Percentiles rank a stretch among this genome's conserved stretches.
Conservation (phyloP, 1,140 invertebrate genomes). For the Dendrolimus punctatus region DNA sequence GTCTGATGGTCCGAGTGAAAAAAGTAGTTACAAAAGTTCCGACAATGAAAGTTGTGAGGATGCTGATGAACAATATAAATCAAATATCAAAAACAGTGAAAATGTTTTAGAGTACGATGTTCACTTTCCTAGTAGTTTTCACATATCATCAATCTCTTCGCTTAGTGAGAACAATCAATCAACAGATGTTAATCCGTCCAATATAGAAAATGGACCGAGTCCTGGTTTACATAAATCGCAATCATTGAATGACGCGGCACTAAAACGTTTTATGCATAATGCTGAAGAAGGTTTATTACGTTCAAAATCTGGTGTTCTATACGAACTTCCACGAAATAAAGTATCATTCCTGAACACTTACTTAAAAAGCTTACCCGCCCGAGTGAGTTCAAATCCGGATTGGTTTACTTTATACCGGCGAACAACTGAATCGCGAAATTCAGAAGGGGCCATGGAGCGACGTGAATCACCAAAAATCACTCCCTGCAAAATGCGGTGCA, state of each 20-base stretch:
- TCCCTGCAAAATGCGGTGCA: constrained; percentile 25
- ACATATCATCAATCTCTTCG: constrained; percentile 20
- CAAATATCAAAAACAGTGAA: constrained; percentile 14
- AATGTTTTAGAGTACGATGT: constrained; percentile 1
- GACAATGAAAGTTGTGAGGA: constrained; percentile 62
- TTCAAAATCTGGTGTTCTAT: constrained; percentile 48
- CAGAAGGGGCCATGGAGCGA: constrained; percentile 24
- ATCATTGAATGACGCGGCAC: constrained; percentile 41
- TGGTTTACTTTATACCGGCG: constrained; percentile 49
- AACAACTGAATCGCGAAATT: constrained; percentile 42
- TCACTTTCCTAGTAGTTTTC: constrained; percentile 4
- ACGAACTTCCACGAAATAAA: constrained; percentile 56
- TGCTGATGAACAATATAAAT: constrained; percentile 7
- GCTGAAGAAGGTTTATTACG: constrained; percentile 24
- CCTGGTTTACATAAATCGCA: constrained; percentile 48
- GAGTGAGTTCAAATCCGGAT: constrained; percentile 51
- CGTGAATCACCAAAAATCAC: constrained; percentile 27
- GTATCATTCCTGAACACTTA: constrained; percentile 68
- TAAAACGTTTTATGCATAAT: background rate
- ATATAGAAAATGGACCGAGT: constrained; percentile 28
- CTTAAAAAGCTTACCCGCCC: constrained; percentile 62
- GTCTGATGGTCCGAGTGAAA: constrained; percentile 54
- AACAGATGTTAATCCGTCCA: constrained; percentile 13
- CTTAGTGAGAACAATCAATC: constrained; percentile 21
- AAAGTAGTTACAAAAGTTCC: constrained; percentile 70